Evolutionary conservation across 2,797 vertebrate species (phyloP).

Genomic region (Acropternis orthonyx): DNA sequence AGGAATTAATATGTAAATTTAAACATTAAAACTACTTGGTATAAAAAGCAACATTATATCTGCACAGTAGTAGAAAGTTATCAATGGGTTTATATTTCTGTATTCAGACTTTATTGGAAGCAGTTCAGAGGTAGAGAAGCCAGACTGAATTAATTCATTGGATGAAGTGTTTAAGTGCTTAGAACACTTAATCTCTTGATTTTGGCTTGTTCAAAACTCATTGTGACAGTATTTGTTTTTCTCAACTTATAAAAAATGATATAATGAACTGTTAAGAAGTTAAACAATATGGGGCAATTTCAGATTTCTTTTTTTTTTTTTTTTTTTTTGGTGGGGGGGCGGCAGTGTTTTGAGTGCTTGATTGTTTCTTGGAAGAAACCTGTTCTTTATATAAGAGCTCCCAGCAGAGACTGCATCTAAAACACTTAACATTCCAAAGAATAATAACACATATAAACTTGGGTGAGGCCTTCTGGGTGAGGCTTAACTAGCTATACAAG

Average conservation of each 20-base stretch:
- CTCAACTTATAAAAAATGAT: conserved; percentile 59
- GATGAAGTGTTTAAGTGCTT: conserved; percentile 33
- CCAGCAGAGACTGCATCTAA: conserved; percentile 72
- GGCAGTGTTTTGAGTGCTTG: conserved; percentile 38
- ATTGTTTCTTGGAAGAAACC: conserved; percentile 55
- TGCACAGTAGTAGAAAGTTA: not conserved
- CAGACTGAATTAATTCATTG: not conserved
- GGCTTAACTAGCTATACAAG: conserved; percentile 68
- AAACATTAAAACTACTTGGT: conserved; percentile 9
- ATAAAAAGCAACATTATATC: not conserved
- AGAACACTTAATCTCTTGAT: conserved; percentile 58
- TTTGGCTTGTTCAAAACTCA: conserved; percentile 34
- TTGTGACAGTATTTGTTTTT: conserved; percentile 64
- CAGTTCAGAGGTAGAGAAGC: not conserved
- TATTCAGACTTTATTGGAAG: conserved; percentile 30
- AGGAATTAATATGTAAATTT: not conserved
- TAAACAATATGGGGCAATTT: conserved; percentile 58
- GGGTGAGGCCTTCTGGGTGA: conserved; percentile 75
- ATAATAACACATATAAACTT: conserved; percentile 72
- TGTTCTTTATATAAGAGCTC: conserved; percentile 63
- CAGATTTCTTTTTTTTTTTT: not conserved
- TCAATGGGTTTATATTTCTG: conserved; percentile 19
- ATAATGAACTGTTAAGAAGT: conserved; percentile 68
- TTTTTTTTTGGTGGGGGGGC: too few relatives aligned
- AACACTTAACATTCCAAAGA: conserved; percentile 77